These are phyloP conservation scores for Calosoma granatense DNA, from an alignment of 1,140 invertebrate genomes.

Conservation along the genomic window DNA sequence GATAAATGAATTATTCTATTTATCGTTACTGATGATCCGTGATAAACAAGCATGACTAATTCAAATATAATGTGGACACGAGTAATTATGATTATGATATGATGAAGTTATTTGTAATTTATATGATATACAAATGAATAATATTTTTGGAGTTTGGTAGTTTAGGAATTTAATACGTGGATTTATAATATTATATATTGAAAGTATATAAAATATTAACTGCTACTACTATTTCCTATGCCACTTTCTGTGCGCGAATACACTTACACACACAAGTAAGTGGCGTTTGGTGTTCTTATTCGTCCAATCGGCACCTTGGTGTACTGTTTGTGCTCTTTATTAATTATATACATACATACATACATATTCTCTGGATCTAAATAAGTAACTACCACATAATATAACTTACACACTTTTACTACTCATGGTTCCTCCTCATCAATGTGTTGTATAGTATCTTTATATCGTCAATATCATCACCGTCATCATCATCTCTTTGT, in stretches of 20 bases:
- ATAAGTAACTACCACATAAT: too few relatives aligned
- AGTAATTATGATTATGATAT: not conserved
- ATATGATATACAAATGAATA: slow-evolving; percentile 4
- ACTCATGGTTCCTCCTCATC: slow-evolving; percentile 6
- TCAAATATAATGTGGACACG: not conserved
- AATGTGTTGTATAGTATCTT: too few relatives aligned
- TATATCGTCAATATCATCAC: too few relatives aligned
- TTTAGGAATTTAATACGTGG: slow-evolving; percentile 6
- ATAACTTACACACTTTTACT: not conserved
- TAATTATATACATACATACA: not conserved
- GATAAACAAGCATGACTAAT: slow-evolving; percentile 1
- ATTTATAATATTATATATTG: not conserved
- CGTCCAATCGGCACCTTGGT: slow-evolving; percentile 4
- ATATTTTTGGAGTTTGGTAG: slow-evolving; percentile 9
- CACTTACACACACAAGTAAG: too few relatives aligned
- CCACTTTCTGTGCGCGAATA: not conserved
- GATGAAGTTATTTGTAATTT: not conserved
- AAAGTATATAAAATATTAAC: slow-evolving; percentile 3
- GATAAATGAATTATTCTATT: too few relatives aligned
- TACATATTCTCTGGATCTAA: too few relatives aligned
- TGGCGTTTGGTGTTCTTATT: not conserved
- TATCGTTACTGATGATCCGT: too few relatives aligned
- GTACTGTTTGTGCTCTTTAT: slow-evolving; percentile 2
- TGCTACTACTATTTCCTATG: slow-evolving; percentile 4
- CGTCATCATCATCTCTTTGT: too few relatives aligned